Evolutionary conservation across 2,797 vertebrate genomes (phyloP), one percentile per base, ranked within the genome.

Genomic region (Notoglanidium macrostoma): DNA sequence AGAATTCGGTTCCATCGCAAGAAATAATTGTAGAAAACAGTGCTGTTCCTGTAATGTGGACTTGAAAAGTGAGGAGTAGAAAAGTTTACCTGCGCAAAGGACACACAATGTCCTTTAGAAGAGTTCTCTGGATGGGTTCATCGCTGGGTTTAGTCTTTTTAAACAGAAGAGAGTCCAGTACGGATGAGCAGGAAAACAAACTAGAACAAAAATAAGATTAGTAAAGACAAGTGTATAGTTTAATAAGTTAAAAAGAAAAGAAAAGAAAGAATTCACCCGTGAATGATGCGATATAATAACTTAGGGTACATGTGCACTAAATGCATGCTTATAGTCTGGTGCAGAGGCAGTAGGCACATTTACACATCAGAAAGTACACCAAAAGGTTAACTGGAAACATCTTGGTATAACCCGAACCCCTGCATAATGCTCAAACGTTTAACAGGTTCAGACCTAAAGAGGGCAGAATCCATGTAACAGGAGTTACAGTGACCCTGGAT

Each of bases 401-500:
- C 12, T 17, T 12, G 11, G 23, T 59, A 44, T 29, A 44, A 15
- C 10, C 32, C 26, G 0, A 35, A 40, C 46, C 29, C 54, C 77
- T 59, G 19, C 17, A 57, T 17, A 32, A 17, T 76, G n/a, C 21
- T 55, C 15, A 1, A 79, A 57, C 3, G 2, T 59, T 83, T 9
- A 46, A 14, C 40, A 61, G 23, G 72, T 82, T 6, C 92, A 86
- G 59, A 97, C 97, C 97, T 96, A 93, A 98, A 98, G 51, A 98
- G 97, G 55, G 97, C 93, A 15, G 96, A 94, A 0, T 98, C 97
- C 97, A 98, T 97, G 90, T 98, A 98, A 93, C 97, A 98, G 91
- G 97, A 98, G 94, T 98, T 98, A 59, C 96, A 97, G 90, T 98
- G 97, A 26, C 97, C 97, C 85, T 98, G 97, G 90, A 98, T 97